These are phyloP conservation scores for Grammomys dolichurus DNA, from an alignment of 2,113 vertebrate genomes.

Conservation along the genomic window DNA sequence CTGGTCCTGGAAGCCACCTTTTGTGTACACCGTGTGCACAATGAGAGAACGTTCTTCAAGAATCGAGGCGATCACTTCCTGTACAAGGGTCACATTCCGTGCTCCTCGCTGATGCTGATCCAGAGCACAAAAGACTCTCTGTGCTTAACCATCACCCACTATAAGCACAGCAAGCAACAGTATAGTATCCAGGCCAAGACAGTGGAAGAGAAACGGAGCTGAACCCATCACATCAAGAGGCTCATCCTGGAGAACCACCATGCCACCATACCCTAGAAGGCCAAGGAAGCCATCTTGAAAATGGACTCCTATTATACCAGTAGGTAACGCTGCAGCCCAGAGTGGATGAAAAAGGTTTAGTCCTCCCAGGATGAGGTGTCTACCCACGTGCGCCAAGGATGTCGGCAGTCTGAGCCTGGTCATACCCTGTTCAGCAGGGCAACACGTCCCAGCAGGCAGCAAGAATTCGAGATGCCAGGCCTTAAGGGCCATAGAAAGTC, in stretches of 20 bases:
- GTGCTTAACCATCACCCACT: slow-evolving; percentile 96
- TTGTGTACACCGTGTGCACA: slow-evolving; percentile 93
- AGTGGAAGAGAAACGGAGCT: slow-evolving; percentile 94
- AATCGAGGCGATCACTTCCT: slow-evolving; percentile 95
- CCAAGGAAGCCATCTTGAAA: too few relatives aligned
- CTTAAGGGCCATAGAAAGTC: slow-evolving; percentile 78
- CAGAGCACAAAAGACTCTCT: slow-evolving; percentile 96
- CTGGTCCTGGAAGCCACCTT: slow-evolving; percentile 97
- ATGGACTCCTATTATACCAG: too few relatives aligned
- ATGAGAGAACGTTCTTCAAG: slow-evolving; percentile 95
- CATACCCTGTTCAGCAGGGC: slow-evolving; percentile 63
- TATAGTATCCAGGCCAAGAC: slow-evolving; percentile 96
- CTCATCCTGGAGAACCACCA: slow-evolving; percentile 98
- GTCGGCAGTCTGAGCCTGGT: slow-evolving; percentile 75
- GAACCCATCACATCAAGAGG: slow-evolving; percentile 97
- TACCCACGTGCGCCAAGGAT: too few relatives aligned
- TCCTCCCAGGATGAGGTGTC: too few relatives aligned
- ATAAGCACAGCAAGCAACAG: slow-evolving; percentile 96
- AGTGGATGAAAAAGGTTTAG: too few relatives aligned
- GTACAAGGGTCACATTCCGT: slow-evolving; percentile 96
- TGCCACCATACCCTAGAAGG: slow-evolving; percentile 94
- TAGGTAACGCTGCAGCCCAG: too few relatives aligned
- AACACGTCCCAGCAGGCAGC: slow-evolving; percentile 71
- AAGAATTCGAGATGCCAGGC: slow-evolving; percentile 58
- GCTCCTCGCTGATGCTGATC: slow-evolving; percentile 96